phyloP scores from a whole-genome alignment of 2,113 vertebrate species.

The Poecilia latipinna region DNA sequence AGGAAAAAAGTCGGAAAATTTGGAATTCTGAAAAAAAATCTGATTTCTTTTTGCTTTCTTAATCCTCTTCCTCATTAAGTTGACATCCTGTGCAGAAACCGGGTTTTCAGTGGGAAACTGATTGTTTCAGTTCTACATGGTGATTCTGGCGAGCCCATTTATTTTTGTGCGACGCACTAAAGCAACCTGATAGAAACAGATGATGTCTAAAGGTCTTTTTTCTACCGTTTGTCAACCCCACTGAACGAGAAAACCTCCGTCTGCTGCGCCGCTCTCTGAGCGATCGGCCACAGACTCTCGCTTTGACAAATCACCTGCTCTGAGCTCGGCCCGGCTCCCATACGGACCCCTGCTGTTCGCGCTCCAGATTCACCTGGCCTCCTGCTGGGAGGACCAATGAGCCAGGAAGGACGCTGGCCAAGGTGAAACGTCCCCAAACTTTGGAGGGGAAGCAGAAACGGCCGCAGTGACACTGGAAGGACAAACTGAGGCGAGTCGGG shows the following conservation, averaged over 20 bases:
- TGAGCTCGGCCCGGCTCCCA: constrained; percentile 26
- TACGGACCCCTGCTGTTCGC: constrained; percentile 41
- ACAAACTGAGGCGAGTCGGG: neutral
- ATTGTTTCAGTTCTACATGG: too few species aligned
- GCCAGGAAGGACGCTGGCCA: constrained; percentile 6
- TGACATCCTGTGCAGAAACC: too few species aligned
- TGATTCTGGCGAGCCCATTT: too few species aligned
- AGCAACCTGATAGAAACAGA: too few species aligned
- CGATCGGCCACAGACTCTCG: constrained; percentile 33
- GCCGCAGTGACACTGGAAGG: constrained; percentile 1
- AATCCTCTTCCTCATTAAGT: too few species aligned
- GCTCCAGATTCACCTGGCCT: constrained; percentile 21
- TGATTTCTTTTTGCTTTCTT: too few species aligned
- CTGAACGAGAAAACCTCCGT: constrained; percentile 11
- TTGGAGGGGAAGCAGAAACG: constrained; percentile 5
- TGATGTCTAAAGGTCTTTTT: too few species aligned
- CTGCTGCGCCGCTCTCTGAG: constrained; percentile 47
- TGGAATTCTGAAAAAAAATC: too few species aligned
- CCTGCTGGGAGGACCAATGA: constrained; percentile 36
- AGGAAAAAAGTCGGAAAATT: too few species aligned
- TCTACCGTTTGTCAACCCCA: neutral
- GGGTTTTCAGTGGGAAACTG: too few species aligned
- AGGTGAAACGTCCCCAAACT: constrained; percentile 38
- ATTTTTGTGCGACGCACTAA: too few species aligned
- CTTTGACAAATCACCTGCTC: constrained; percentile 54